Conservation (phyloP, 2,888 invertebrate species). For the Drosophila maculinotata region DNA sequence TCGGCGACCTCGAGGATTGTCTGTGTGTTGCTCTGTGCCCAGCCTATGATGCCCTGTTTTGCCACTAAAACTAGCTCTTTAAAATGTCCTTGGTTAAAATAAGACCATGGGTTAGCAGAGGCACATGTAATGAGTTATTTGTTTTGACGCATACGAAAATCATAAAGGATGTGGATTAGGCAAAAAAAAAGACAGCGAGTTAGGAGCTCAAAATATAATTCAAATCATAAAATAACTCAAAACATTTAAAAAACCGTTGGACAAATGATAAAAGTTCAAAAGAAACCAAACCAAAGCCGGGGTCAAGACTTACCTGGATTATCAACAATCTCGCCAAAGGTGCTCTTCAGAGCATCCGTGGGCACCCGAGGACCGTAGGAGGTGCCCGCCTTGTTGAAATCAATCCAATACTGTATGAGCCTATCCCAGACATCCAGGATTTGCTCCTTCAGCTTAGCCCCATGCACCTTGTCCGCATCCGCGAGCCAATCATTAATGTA, state of each 20-base stretch:
- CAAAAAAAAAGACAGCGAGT: slow-evolving; percentile 15
- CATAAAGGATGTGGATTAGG: slow-evolving; percentile 43
- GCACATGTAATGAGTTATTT: slow-evolving; percentile 79
- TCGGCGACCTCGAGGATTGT: slow-evolving; percentile 94
- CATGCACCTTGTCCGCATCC: slow-evolving; percentile 92
- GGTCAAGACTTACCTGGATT: slow-evolving; percentile 88
- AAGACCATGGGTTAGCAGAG: slow-evolving; percentile 82
- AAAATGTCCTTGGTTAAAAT: slow-evolving; percentile 85
- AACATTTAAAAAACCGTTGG: slow-evolving; percentile 24
- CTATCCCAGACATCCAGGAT: slow-evolving; percentile 97
- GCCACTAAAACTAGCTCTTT: slow-evolving; percentile 85
- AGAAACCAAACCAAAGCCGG: neutral
- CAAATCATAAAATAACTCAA: slow-evolving; percentile 40
- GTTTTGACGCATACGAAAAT: slow-evolving; percentile 51
- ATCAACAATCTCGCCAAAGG: slow-evolving; percentile 90
- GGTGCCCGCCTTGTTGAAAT: slow-evolving; percentile 87
- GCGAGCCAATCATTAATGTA: slow-evolving; percentile 92
- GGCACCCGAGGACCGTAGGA: slow-evolving; percentile 90
- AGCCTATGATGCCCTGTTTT: slow-evolving; percentile 89
- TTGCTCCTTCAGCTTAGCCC: slow-evolving; percentile 93
- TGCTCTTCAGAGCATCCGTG: slow-evolving; percentile 89
- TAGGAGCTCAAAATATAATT: slow-evolving; percentile 13
- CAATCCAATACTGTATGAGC: slow-evolving; percentile 96
- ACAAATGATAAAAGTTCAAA: slow-evolving; percentile 39
- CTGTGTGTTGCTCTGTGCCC: slow-evolving; percentile 96